Percentiles rank a stretch among this genome's conserved stretches.
Evolutionary conservation across 2,113 vertebrate species (phyloP).

Genomic region (Tonatia bakeri): DNA sequence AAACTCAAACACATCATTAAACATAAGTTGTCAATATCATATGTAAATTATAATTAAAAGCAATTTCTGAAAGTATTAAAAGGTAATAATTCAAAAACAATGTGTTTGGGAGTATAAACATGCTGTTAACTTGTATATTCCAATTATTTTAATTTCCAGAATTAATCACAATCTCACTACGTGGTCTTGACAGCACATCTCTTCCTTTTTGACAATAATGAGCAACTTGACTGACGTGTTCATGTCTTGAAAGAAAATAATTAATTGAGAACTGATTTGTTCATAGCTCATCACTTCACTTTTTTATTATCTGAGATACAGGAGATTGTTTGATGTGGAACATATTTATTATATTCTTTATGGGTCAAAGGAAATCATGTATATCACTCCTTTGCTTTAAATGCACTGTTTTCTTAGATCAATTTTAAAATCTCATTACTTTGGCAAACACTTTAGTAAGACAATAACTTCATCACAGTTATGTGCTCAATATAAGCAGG

Average conservation of each 20-base stretch:
- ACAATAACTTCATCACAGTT: neutral
- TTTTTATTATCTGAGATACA: constrained; percentile 18
- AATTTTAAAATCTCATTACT: constrained; percentile 42
- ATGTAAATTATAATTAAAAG: neutral
- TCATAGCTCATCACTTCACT: constrained; percentile 32
- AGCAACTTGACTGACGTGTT: constrained; percentile 45
- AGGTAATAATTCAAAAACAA: rapidly evolving
- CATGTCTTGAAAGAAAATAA: constrained; percentile 35
- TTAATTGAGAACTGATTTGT: constrained; percentile 47
- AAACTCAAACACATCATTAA: neutral
- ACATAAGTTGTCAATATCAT: neutral
- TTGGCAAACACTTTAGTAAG: constrained; percentile 27
- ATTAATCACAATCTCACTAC: constrained; percentile 59
- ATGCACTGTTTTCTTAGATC: neutral
- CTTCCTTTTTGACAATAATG: constrained; percentile 30
- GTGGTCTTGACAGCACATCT: constrained; percentile 9
- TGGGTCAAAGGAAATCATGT: constrained; percentile 2
- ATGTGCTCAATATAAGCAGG: neutral
- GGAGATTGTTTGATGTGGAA: neutral
- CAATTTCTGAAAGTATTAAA: neutral
- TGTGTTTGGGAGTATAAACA: neutral
- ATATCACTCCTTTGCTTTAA: constrained; percentile 25
- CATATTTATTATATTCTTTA: neutral
- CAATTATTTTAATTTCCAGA: constrained; percentile 64
- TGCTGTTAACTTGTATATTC: constrained; percentile 24